A percentile compares a stretch with the other conserved stretches of the same genome.
Conservation (phyloP, 1,140 invertebrate genomes). For the Cydia strobilella region DNA sequence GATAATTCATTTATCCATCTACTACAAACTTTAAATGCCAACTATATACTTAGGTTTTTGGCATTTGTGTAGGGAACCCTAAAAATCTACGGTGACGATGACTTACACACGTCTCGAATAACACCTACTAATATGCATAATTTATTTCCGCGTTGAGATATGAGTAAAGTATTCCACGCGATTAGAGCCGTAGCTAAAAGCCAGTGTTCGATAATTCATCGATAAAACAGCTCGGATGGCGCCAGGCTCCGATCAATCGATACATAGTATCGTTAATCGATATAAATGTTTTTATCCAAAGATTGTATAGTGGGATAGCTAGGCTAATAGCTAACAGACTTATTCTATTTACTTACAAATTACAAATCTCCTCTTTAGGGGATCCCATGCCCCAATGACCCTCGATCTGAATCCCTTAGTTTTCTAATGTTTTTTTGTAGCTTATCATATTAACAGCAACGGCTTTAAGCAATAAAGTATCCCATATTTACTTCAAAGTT, state of each 20-base stretch:
- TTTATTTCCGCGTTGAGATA: slow-evolving; percentile 5
- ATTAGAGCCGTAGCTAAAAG: slow-evolving; percentile 3
- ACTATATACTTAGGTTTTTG: too few relatives aligned
- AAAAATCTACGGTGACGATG: too few relatives aligned
- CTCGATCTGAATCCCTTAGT: too few relatives aligned
- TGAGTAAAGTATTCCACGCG: background rate
- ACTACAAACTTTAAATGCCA: too few relatives aligned
- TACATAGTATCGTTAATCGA: slow-evolving; percentile 68
- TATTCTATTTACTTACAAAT: background rate
- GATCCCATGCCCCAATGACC: too few relatives aligned
- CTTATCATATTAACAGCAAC: too few relatives aligned
- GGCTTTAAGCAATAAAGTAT: too few relatives aligned
- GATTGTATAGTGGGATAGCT: background rate
- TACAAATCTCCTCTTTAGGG: too few relatives aligned
- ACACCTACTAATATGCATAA: background rate
- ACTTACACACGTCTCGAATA: background rate
- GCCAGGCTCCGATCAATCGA: slow-evolving; percentile 61
- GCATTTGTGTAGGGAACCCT: too few relatives aligned
- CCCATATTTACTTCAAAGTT: too few relatives aligned
- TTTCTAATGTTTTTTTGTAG: too few relatives aligned
- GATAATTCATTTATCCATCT: background rate
- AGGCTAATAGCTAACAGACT: background rate
- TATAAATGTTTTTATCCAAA: slow-evolving; percentile 69
- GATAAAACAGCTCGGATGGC: slow-evolving; percentile 74
- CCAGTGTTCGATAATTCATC: slow-evolving; percentile 74